Conservation (phyloP, 1,140 invertebrate species). For the Drosophila albomicans region DNA sequence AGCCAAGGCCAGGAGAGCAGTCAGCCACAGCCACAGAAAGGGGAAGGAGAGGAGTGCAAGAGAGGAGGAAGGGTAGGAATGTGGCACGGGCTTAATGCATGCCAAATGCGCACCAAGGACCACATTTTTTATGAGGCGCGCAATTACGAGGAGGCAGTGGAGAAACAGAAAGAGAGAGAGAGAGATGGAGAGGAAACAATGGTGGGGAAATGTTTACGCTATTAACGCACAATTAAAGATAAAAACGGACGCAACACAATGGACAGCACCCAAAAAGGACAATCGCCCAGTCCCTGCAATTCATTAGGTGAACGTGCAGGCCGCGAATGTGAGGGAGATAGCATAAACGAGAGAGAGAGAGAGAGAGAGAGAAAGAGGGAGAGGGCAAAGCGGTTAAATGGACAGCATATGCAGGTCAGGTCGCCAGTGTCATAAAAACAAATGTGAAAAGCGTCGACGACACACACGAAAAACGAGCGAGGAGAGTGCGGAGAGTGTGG, state of each 20-base stretch:
- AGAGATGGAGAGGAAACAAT: constrained; percentile 29
- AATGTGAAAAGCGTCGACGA: constrained; percentile 58
- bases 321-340: neutral
- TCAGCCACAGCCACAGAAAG: neutral
- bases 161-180: constrained; percentile 17
- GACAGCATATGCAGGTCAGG: constrained; percentile 57
- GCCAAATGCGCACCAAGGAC: constrained; percentile 71
- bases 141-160: constrained; percentile 53
- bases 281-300: constrained; percentile 62
- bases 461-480: constrained; percentile 30
- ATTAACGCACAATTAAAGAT: constrained; percentile 83
- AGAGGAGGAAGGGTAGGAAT: neutral
- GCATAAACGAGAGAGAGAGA: neutral
- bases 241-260: constrained; percentile 66
- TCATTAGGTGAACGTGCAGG: constrained; percentile 62
- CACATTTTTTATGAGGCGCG: constrained; percentile 58
- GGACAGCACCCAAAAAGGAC: constrained; percentile 22
- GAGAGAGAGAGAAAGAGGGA: neutral
- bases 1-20: constrained; percentile 27
- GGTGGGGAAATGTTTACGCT: constrained; percentile 75
- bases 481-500: neutral
- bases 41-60: neutral
- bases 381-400: constrained; percentile 22
- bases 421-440: constrained; percentile 72
- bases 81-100: constrained; percentile 53